A percentile compares a stretch with the other conserved stretches of the same genome.
These are phyloP conservation scores for Deroplatys truncata DNA, from an alignment of 2,888 invertebrate species.

Conservation along the genomic window DNA sequence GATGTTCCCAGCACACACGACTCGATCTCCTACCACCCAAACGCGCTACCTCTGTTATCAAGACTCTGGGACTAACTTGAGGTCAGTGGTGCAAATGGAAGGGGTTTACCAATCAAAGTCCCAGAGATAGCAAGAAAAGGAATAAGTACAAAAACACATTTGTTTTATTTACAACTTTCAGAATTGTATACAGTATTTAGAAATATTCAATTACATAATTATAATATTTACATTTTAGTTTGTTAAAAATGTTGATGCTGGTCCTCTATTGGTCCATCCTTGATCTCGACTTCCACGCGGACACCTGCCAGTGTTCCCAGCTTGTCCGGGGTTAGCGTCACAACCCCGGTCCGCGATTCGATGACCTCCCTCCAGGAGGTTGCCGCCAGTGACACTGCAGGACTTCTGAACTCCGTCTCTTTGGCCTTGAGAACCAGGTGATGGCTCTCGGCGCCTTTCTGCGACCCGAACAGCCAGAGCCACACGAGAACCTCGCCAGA, in stretches of 20 bases:
- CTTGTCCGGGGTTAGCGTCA: not conserved
- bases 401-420: not conserved
- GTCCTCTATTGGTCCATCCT: not conserved
- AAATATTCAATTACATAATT: too few species aligned
- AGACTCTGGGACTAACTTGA: too few species aligned
- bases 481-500: conserved; percentile 9
- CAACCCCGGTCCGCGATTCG: not conserved
- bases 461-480: conserved; percentile 22
- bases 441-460: not conserved
- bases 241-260: not conserved
- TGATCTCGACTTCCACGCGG: conserved; percentile 17
- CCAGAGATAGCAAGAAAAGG: too few species aligned
- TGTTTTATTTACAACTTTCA: too few species aligned
- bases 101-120: too few species aligned
- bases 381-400: conserved; percentile 7
- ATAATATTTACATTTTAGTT: too few species aligned
- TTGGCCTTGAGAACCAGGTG: conserved; percentile 8
- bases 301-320: not conserved
- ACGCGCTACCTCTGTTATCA: too few species aligned
- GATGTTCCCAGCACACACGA: too few species aligned
- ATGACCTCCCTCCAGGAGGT: conserved; percentile 18
- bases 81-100: too few species aligned
- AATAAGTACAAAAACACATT: too few species aligned
- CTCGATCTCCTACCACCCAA: too few species aligned
- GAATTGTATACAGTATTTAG: too few species aligned